Percentiles rank a stretch among this genome's conserved stretches.
phyloP scores from a whole-genome alignment of 30 jellyfish, hydroid and myxozoan genomes.

The Turritopsis rubra region DNA sequence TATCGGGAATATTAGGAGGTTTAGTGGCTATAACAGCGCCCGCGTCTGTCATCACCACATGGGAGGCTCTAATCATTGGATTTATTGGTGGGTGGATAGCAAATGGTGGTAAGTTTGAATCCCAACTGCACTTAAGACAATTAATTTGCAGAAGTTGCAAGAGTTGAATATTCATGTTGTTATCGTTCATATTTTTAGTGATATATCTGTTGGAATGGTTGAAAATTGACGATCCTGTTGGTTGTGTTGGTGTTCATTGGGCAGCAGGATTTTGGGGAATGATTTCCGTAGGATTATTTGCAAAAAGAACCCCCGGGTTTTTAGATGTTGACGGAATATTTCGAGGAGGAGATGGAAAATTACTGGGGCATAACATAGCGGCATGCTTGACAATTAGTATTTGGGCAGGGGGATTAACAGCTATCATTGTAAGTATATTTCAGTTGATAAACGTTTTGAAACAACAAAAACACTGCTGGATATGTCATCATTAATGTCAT shows the following conservation, averaged over 20 bases:
- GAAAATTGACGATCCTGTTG: conserved; percentile 93
- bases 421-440: conserved; percentile 71
- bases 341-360: no score
- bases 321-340: conserved; percentile 38
- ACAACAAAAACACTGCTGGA: no score
- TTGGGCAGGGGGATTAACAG: conserved; percentile 56
- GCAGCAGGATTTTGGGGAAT: conserved; percentile 76
- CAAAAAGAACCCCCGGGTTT: conserved; percentile 38
- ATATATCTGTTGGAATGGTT: no score
- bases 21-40: no score
- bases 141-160: no score
- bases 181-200: no score
- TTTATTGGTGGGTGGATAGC: conserved; percentile 44
- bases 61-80: conserved; percentile 45
- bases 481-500: no score
- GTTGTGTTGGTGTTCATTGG: conserved; percentile 72
- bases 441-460: no score
- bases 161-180: no score
- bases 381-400: conserved; percentile 38
- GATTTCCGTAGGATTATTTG: conserved; percentile 73
- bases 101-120: conserved; percentile 48
- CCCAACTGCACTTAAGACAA: no score
- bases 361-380: conserved; percentile 26
- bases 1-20: conserved; percentile 32
- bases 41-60: conserved; percentile 35